Evolutionary conservation across 1,140 invertebrate genomes (phyloP).

Genomic region (Rhizoglyphus robini): DNA sequence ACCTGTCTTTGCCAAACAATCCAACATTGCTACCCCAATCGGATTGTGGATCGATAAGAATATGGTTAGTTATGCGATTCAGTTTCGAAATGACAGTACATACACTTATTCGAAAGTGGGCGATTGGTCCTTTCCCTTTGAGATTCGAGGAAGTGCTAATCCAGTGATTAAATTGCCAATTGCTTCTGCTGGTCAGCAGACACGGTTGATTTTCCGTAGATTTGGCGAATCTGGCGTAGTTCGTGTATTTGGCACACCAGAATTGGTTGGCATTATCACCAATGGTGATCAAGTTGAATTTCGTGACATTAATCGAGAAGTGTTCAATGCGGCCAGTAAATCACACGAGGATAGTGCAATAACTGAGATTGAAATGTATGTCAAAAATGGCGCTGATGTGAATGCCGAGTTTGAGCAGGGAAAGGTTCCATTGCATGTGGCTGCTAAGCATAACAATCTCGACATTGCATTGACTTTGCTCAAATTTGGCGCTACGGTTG

Average conservation of each 20-base stretch:
- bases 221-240: too few relatives aligned
- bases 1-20: too few relatives aligned
- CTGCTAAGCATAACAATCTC: neutral
- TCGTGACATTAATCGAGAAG: neutral
- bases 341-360: neutral
- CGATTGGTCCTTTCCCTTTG: too few relatives aligned
- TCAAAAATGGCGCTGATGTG: neutral
- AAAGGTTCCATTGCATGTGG: neutral
- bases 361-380: neutral
- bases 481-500: neutral
- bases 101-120: too few relatives aligned
- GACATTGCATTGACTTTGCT: neutral
- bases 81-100: too few relatives aligned
- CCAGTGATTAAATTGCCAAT: too few relatives aligned
- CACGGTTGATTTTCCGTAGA: neutral
- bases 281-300: neutral
- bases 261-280: neutral
- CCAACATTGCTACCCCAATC: too few relatives aligned
- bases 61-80: too few relatives aligned
- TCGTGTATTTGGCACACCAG: neutral
- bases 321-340: neutral
- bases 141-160: too few relatives aligned
- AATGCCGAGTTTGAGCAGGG: neutral
- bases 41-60: too few relatives aligned
- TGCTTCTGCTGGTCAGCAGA: too few relatives aligned